A percentile compares a stretch with the other conserved stretches of the same genome.
These are phyloP conservation scores for Rhynchonycteris naso DNA, from an alignment of 2,797 vertebrate genomes.

Conservation along the genomic window DNA sequence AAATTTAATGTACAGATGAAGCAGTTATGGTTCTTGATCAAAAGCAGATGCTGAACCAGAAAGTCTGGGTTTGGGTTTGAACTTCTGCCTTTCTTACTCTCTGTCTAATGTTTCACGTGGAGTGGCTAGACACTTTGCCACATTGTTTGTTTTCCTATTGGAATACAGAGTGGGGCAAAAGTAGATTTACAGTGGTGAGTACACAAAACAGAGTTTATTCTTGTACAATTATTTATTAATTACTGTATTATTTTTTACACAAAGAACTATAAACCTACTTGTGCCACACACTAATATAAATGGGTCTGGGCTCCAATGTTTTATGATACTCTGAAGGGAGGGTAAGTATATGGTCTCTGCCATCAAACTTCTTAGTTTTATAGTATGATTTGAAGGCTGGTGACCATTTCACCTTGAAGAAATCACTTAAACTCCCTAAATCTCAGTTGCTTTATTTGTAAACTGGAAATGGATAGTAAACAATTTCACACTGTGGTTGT, in stretches of 20 bases:
- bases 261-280: too few species aligned
- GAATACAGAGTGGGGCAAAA: not conserved
- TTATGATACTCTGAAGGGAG: not conserved
- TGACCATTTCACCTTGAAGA: not conserved
- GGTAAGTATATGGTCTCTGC: not conserved
- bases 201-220: too few species aligned
- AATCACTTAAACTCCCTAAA: not conserved
- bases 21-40: not conserved
- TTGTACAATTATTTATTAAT: too few species aligned
- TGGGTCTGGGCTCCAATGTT: not conserved
- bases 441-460: not conserved
- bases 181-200: too few species aligned
- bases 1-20: not conserved
- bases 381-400: not conserved
- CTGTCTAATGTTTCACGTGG: not conserved
- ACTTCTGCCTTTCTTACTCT: not conserved
- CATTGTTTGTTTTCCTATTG: not conserved
- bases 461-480: not conserved
- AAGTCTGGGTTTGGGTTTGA: not conserved
- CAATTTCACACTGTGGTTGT: not conserved
- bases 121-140: not conserved
- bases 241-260: too few species aligned
- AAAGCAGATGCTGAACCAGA: not conserved
- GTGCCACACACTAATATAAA: too few species aligned
- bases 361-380: not conserved